Evolutionary conservation across 1,140 invertebrate genomes (phyloP), one percentile per base, ranked within the genome.

Genomic region (Leptestheria dahalacensis): DNA sequence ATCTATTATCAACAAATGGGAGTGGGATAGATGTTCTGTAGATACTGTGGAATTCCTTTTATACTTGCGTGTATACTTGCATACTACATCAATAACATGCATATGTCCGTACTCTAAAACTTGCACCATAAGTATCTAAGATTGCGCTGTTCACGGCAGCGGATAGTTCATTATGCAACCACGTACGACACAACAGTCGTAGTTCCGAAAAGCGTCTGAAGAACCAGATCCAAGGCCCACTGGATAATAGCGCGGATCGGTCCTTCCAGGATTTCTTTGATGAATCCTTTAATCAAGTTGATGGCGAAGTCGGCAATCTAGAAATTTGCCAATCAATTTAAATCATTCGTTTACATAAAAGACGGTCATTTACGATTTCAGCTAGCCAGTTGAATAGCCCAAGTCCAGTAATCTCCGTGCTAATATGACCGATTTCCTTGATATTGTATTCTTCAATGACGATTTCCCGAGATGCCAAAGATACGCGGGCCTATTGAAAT

Each of bases 181-280:
- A n/a, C n/a, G n/a, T n/a, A n/a, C n/a, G n/a, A n/a, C n/a, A n/a
- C 33, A 41, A 15, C 33, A 41, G 33, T 41, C 15, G 33, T 41
- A 15, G 33, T 41, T 41, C 33, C 33, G 15, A 15, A 9, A 41
- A 41, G 33, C 6, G 6, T 9, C 33, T 6, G 6, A 15, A 41
- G 33, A 15, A 41, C 15, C 33, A 9, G 6, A 41, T 41, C 33
- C 33, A 41, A 41, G 15, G 33, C 33, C 33, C 33, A 41, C 33
- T 41, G 33, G 15, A 41, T 41, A 41, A 41, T 41, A 41, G 33
- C 33, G 6, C 15, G 6, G 15, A 59, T 59, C 10, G 58, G 58
- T 20, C 58, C 58, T 51, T 59, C 58, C 11, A 59, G 48, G 46
- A 59, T 50, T 50, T 59, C 58, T 48, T 59, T 59, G 48, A 59